phyloP scores from a whole-genome alignment of 2,113 vertebrate species.

The Melanerpes formicivorus region DNA sequence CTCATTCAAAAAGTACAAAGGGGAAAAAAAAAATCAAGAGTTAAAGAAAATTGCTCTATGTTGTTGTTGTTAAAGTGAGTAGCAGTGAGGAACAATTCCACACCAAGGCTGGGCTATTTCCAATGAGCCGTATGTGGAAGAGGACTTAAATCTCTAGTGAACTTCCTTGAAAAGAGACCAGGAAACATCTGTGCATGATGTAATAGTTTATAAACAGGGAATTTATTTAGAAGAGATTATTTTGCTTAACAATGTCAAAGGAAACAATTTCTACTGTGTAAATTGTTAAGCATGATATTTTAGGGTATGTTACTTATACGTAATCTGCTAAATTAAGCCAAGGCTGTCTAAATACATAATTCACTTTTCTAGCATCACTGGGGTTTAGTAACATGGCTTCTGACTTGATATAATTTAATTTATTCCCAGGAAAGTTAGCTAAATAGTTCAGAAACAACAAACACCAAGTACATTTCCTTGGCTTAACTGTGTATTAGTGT shows the following conservation, averaged over 20 bases:
- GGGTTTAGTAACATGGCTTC: background rate
- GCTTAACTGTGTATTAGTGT: background rate
- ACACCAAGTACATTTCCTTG: background rate
- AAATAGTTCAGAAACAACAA: background rate
- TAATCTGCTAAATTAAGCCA: slow-evolving; percentile 9
- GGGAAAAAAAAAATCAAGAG: background rate
- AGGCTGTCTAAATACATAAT: background rate
- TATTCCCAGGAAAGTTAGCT: background rate
- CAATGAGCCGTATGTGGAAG: background rate
- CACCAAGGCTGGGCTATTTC: background rate
- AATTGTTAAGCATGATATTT: background rate
- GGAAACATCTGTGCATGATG: slow-evolving; percentile 42
- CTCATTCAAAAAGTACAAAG: background rate
- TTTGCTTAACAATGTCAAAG: background rate
- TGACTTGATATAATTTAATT: background rate
- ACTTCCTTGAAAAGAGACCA: slow-evolving; percentile 1
- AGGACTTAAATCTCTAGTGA: background rate
- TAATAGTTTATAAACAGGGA: background rate
- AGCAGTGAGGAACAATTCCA: background rate
- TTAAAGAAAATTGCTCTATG: background rate
- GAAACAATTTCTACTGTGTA: background rate
- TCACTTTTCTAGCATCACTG: background rate
- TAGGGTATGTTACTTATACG: background rate
- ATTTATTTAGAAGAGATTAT: background rate
- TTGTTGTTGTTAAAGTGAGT: background rate